These are phyloP conservation scores for Delphinapterus leucas DNA, from an alignment of 2,113 vertebrate species.

Conservation along the genomic window DNA sequence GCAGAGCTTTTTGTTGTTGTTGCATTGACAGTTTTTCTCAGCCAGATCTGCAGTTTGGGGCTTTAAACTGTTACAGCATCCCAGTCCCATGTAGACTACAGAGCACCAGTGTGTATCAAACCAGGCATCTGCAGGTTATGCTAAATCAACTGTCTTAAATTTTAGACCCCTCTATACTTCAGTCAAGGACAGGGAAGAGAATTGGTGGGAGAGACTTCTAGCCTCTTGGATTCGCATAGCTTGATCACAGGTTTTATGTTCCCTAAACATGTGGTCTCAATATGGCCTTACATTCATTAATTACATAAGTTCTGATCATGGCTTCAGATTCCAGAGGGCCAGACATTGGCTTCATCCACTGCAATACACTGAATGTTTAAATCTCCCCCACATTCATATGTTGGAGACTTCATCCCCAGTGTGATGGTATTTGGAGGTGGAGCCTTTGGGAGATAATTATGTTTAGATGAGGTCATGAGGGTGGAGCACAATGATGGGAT, in stretches of 20 bases:
- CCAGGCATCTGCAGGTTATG: background rate
- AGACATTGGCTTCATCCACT: background rate
- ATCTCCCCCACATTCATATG: background rate
- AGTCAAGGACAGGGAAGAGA: background rate
- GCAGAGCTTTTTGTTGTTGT: background rate
- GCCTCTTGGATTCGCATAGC: background rate
- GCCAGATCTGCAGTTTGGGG: background rate
- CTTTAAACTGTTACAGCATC: background rate
- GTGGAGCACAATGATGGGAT: background rate
- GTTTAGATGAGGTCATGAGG: background rate
- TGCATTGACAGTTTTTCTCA: background rate
- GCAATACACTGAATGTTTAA: background rate
- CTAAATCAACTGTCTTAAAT: background rate
- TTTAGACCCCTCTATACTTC: background rate
- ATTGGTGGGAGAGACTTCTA: too few relatives aligned
- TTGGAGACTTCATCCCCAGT: background rate
- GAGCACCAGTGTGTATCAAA: background rate
- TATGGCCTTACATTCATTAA: background rate
- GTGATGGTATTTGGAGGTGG: too few relatives aligned
- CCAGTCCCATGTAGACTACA: background rate
- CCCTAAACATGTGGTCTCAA: background rate
- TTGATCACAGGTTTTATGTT: background rate
- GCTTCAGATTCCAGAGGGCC: background rate
- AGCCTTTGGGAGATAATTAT: background rate
- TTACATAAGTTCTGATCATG: background rate